These are phyloP conservation scores for Penaeus vannamei DNA, from an alignment of 1,140 invertebrate species.

Conservation along the genomic window DNA sequence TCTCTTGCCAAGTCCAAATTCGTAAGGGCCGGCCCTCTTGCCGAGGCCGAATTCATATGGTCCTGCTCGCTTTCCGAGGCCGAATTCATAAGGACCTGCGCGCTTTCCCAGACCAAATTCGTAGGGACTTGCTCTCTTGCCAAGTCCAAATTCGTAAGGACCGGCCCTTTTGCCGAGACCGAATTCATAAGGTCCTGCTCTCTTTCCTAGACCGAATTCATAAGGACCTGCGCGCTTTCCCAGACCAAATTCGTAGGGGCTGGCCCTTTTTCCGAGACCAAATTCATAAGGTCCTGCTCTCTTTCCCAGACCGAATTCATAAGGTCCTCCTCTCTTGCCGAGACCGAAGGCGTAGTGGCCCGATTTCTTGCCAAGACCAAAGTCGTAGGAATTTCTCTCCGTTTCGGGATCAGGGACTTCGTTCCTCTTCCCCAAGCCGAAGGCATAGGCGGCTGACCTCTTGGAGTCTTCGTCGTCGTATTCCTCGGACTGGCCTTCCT, in stretches of 20 bases:
- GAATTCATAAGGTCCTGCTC: slow-evolving; percentile 44
- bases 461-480: slow-evolving; percentile 40
- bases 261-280: slow-evolving; percentile 39
- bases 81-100: too few species aligned
- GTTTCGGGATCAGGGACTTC: neutral
- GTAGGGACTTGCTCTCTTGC: slow-evolving; percentile 8
- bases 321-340: slow-evolving; percentile 14
- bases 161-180: slow-evolving; percentile 55
- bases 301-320: slow-evolving; percentile 50
- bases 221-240: neutral
- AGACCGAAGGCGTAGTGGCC: slow-evolving; percentile 10
- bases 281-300: slow-evolving; percentile 46
- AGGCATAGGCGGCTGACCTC: neutral
- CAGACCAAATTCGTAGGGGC: slow-evolving; percentile 35
- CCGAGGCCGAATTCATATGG: too few species aligned
- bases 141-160: slow-evolving; percentile 45
- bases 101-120: too few species aligned
- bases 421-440: slow-evolving; percentile 40
- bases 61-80: too few species aligned
- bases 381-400: neutral
- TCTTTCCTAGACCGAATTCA: slow-evolving; percentile 23
- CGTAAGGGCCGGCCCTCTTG: too few species aligned
- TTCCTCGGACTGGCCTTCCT: neutral
- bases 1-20: too few species aligned
- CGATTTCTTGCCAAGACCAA: neutral